A percentile compares a stretch with the other conserved stretches of the same genome.
These are phyloP conservation scores for Halcyon chelicuti DNA, from an alignment of 2,797 vertebrate species.

Conservation along the genomic window DNA sequence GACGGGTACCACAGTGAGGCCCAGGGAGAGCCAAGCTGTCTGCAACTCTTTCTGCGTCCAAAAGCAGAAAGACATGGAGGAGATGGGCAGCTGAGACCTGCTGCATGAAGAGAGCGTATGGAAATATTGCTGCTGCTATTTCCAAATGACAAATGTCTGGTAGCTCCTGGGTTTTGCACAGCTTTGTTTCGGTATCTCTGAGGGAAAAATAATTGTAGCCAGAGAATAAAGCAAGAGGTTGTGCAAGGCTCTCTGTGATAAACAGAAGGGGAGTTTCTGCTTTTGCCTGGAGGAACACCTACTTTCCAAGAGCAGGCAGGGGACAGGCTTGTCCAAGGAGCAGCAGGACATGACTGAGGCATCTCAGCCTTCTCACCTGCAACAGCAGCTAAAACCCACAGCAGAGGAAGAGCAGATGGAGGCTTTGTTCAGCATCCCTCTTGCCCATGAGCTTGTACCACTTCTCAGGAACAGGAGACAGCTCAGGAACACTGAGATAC, in stretches of 20 bases:
- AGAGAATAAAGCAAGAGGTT: background rate
- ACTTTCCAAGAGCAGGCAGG: background rate
- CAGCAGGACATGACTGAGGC: background rate
- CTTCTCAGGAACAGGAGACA: background rate
- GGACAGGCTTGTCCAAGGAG: background rate
- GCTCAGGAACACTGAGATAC: background rate
- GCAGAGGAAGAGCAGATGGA: background rate
- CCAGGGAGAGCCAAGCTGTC: background rate
- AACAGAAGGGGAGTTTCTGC: background rate
- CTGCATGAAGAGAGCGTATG: background rate
- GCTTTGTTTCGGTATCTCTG: background rate
- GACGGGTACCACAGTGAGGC: background rate
- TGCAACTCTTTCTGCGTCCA: background rate
- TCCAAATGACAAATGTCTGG: background rate
- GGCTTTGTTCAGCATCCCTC: background rate
- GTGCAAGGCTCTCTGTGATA: background rate
- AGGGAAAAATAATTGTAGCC: background rate
- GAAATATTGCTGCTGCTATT: background rate
- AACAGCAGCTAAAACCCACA: background rate
- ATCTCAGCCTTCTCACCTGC: background rate
- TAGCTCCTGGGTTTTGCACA: background rate
- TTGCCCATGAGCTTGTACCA: background rate
- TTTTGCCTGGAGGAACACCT: background rate
- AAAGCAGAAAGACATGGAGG: background rate
- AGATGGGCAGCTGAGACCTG: background rate